phyloP scores from a whole-genome alignment of 2,888 invertebrate species.

The Petrolisthes cinctipes region DNA sequence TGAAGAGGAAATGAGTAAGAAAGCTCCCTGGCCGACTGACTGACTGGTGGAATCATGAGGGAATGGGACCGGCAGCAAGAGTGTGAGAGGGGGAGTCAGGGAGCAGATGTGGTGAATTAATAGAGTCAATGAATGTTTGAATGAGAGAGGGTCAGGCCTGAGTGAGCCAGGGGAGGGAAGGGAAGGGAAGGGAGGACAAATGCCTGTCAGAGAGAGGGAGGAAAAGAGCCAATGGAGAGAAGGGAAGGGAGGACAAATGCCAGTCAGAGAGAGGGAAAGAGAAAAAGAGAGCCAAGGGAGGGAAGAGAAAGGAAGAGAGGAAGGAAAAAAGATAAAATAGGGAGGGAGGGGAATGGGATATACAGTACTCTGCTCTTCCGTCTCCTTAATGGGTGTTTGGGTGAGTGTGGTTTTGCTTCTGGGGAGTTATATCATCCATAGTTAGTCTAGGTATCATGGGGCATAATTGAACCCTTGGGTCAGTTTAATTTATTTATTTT shows the following conservation, averaged over 20 bases:
- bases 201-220: neutral
- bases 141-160: conserved; percentile 6
- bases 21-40: too few relatives aligned
- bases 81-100: neutral
- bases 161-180: neutral
- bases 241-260: neutral
- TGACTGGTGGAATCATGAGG: neutral
- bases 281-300: neutral
- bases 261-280: too few relatives aligned
- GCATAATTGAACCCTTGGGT: too few relatives aligned
- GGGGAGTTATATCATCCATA: too few relatives aligned
- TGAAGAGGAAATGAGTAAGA: too few relatives aligned
- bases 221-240: neutral
- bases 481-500: too few relatives aligned
- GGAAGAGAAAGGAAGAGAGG: neutral
- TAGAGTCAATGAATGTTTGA: conserved; percentile 15
- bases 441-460: too few relatives aligned
- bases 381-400: too few relatives aligned
- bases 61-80: neutral
- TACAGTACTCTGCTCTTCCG: too few relatives aligned
- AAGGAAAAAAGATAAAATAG: neutral
- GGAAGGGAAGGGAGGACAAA: neutral
- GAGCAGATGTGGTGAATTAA: neutral
- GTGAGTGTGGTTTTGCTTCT: too few relatives aligned
- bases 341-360: too few relatives aligned